A percentile compares a stretch with the other conserved stretches of the same genome.
Conservation (phyloP, 2,113 vertebrate species). For the Xyrauchen texanus region DNA sequence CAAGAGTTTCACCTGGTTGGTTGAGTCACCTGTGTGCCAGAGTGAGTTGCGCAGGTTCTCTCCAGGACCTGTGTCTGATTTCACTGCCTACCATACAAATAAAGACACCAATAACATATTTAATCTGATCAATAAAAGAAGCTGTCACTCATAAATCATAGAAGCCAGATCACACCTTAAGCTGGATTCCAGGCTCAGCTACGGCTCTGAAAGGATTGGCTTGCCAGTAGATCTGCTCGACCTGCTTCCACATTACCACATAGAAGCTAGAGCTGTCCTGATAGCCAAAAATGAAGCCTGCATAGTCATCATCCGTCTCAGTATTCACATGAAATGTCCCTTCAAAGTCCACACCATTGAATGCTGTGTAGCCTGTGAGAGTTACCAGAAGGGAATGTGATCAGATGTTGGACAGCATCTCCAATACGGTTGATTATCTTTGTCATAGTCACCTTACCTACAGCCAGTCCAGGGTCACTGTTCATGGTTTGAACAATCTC, state of each 20-base stretch:
- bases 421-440: no score
- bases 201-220: constrained; percentile 95
- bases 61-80: constrained; percentile 91
- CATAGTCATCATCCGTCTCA: constrained; percentile 91
- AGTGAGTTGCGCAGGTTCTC: constrained; percentile 91
- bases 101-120: not conserved
- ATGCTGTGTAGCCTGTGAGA: constrained; percentile 89
- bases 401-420: not conserved
- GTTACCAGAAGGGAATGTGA: not conserved
- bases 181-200: constrained; percentile 92
- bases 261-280: constrained; percentile 98
- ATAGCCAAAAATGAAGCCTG: constrained; percentile 96
- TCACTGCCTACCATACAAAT: constrained; percentile 80
- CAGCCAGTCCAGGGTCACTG: constrained; percentile 95
- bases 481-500: constrained; percentile 99
- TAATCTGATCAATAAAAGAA: no score
- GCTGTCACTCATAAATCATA: no score
- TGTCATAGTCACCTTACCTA: constrained; percentile 79
- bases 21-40: constrained; percentile 95
- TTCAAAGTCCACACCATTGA: constrained; percentile 96
- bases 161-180: constrained; percentile 79
- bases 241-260: constrained; percentile 99
- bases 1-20: constrained; percentile 88
- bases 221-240: constrained; percentile 98
- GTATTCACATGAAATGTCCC: constrained; percentile 98